Evolutionary conservation across 37 sponge, comb jelly and placozoan genomes (phyloP), one percentile per base, ranked within the genome.

Genomic region (Crambe crambe): DNA sequence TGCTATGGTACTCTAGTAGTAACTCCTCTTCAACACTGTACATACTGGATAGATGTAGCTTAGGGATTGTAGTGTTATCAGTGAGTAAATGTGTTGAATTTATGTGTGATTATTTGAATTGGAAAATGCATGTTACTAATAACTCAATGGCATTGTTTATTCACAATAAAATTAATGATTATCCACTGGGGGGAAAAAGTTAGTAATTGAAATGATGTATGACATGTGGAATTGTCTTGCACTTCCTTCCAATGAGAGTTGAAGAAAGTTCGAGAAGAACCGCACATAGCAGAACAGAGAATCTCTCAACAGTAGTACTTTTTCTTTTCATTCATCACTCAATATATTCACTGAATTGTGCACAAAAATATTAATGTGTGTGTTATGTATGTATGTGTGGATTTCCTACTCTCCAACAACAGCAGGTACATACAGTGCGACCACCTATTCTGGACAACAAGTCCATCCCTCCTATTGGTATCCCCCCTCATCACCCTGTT

Each of bases 1-100:
- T 25, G 21, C 61, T 60, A 60, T 22, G 72, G 72, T 72, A 72
- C 72, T 72, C 72, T 72, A 72, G 51, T n/a, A 43, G 38, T 72
- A 72, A 39, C 44, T 6, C 39, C 72, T 26, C n/a, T 43, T 36
- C 72, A 72, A 12, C n/a, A 72, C 6, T 72, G 3, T 17, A 43
- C 72, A 42, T n/a, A 42, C 68, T 37, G 37, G 12, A 20, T 68
- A 68, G 38, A 68, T 9, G 6, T 47, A 47, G 51, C 6, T 47
- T 47, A 6, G 12, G 51, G 51, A 47, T 6, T 47, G 51, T 47
- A 47, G 51, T 12, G 5, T 61, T 61, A 61, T 8, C 29, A 61
- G 25, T 61, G 63, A 61, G 29, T 61, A 61, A 21, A 29, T 61
- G 63, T 61, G 63, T 61, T 29, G 63, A 8, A 61, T 27, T 61